A percentile compares a stretch with the other conserved stretches of the same genome.
These are phyloP conservation scores for Neelides folsomi DNA, from an alignment of 2,888 invertebrate genomes.

Conservation along the genomic window DNA sequence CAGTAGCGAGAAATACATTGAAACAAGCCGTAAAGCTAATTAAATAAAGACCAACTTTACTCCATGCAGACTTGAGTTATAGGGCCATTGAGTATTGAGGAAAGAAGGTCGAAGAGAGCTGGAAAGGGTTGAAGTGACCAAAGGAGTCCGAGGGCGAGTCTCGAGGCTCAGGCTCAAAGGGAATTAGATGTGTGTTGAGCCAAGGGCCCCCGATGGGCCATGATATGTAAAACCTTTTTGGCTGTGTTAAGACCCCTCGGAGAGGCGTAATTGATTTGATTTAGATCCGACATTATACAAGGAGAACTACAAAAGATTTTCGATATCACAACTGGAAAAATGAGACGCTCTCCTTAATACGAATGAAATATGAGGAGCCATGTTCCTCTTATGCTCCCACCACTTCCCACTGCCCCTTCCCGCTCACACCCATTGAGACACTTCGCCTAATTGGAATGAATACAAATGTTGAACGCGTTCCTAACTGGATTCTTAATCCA, in stretches of 20 bases:
- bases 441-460: background rate
- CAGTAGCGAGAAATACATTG: too few relatives aligned
- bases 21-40: too few relatives aligned
- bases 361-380: conserved; percentile 30
- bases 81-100: too few relatives aligned
- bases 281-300: conserved; percentile 33
- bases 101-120: too few relatives aligned
- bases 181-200: conserved; percentile 6
- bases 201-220: conserved; percentile 20
- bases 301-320: conserved; percentile 32
- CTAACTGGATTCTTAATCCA: conserved; percentile 11
- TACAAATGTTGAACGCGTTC: conserved; percentile 2
- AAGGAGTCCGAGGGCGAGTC: too few relatives aligned
- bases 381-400: conserved; percentile 7
- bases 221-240: conserved; percentile 27
- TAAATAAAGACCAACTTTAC: too few relatives aligned
- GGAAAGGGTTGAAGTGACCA: too few relatives aligned
- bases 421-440: background rate
- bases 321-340: conserved; percentile 28
- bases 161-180: background rate
- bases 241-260: conserved; percentile 29
- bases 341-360: conserved; percentile 29
- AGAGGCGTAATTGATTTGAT: conserved; percentile 34
- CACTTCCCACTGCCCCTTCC: background rate
- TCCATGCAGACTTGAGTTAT: too few relatives aligned